phyloP scores from a whole-genome alignment of 2,113 vertebrate species.

The Petrocephalus microphthalmus region DNA sequence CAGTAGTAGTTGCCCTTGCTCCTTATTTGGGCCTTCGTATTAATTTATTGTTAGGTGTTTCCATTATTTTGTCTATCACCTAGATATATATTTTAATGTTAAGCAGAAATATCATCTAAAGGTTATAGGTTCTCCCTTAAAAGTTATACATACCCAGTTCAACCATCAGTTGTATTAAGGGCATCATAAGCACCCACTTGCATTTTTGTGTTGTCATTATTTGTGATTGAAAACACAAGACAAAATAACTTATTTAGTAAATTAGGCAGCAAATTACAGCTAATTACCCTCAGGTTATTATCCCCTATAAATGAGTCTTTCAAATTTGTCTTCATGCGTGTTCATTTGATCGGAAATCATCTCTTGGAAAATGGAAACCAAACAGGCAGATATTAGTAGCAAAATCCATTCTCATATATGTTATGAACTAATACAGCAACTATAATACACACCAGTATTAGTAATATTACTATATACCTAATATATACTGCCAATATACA shows the following conservation, averaged over 20 bases:
- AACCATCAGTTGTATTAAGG: no score
- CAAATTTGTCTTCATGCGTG: neutral
- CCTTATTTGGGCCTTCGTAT: neutral
- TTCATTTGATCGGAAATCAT: neutral
- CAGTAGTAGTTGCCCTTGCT: neutral
- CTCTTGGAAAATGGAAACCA: neutral
- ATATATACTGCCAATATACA: no score
- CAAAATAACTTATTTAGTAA: neutral
- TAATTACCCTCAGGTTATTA: neutral
- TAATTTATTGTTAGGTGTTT: neutral
- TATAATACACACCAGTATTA: neutral
- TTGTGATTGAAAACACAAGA: no score
- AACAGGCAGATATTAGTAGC: neutral
- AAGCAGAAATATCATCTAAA: neutral
- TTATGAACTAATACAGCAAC: neutral
- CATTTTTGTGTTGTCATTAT: no score
- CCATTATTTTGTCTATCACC: neutral
- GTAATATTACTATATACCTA: neutral
- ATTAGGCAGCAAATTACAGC: neutral
- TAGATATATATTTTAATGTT: neutral
- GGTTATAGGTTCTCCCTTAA: no score
- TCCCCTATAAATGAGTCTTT: neutral
- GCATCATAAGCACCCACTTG: no score
- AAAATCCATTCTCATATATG: neutral
- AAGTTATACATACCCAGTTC: no score